phyloP scores from a whole-genome alignment of 2,888 invertebrate genomes.

The Drosophila rellima region DNA sequence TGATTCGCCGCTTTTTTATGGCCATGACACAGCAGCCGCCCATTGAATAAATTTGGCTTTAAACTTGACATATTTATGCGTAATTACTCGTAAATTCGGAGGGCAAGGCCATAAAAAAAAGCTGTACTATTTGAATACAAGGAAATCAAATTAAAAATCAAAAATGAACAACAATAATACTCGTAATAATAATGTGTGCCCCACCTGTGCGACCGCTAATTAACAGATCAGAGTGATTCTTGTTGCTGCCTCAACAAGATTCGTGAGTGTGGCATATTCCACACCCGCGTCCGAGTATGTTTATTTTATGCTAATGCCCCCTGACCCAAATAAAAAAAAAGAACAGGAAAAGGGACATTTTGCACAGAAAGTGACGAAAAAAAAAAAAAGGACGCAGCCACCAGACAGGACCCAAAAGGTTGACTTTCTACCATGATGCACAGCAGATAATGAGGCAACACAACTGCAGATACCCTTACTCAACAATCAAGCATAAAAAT shows the following conservation, averaged over 20 bases:
- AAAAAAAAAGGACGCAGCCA: constrained; percentile 3
- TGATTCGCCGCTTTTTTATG: constrained; percentile 29
- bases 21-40: constrained; percentile 29
- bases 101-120: constrained; percentile 46
- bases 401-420: neutral
- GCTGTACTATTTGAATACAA: constrained; percentile 22
- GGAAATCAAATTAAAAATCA: constrained; percentile 40
- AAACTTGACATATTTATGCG: constrained; percentile 73
- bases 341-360: constrained; percentile 5
- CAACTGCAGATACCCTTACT: neutral
- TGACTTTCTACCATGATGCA: constrained; percentile 1
- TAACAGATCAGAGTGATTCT: constrained; percentile 36
- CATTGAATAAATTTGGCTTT: constrained; percentile 37
- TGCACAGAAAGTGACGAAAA: constrained; percentile 10
- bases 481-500: neutral
- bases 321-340: constrained; percentile 53
- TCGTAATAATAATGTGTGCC: constrained; percentile 27
- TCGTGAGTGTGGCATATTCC: constrained; percentile 19
- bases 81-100: constrained; percentile 50
- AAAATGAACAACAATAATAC: constrained; percentile 21
- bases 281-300: constrained; percentile 43
- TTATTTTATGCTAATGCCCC: constrained; percentile 63
- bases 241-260: neutral
- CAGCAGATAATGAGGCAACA: constrained; percentile 6
- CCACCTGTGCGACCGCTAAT: constrained; percentile 50